Base-by-base conservation (phyloP, 2,888 invertebrate genomes). In the Limnephilus lunatus region DNA sequence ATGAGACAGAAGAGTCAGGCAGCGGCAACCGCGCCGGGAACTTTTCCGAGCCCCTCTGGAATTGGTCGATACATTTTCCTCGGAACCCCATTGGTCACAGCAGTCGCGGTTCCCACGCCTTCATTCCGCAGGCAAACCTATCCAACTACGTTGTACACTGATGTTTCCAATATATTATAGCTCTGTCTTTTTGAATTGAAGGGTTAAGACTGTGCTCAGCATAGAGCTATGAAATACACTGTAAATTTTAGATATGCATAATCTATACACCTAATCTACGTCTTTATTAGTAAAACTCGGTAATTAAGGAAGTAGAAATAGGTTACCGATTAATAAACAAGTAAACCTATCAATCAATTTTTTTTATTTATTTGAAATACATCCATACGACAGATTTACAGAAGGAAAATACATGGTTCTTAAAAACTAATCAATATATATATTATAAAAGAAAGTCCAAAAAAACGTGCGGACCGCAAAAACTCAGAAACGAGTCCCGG, bases 31-130 rank as follows among this genome's bases (percentile, higher is more conserved):
- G 30, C 44, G 31, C 44, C 3, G 89, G 25, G 68, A 81, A 82
- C 14, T 91, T 92, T 92, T 68, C 92, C 90, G 31, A 86, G 81
- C 86, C 92, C 48, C 87, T 32, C 88, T 68, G 85, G 90, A 92
- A 92, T 89, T 91, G 93, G 93, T 93, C 93, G 93, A 93, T 93
- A 93, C 81, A 81, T 88, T 88, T 90, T 85, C 92, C 85, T 44
- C 35, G 85, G 30, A 82, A 15, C 88, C 68, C 44, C 89, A 93
- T 93, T 93, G 93, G 93, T 81, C 86, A 31, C 93, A 93, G 86
- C 90, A 32, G 92, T 35, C 32, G n/a, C 12, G 15, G 39, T 93
- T 93, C 93, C 90, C 93, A 93, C 93, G 93, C 93, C 93, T 91
- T 53, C 91, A 85, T 48, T 86, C 53, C 39, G 11, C 81, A 80